A percentile compares a stretch with the other conserved stretches of the same genome.
These are phyloP conservation scores for Simalia tracyae DNA, from an alignment of 2,797 vertebrate species.

Conservation along the genomic window DNA sequence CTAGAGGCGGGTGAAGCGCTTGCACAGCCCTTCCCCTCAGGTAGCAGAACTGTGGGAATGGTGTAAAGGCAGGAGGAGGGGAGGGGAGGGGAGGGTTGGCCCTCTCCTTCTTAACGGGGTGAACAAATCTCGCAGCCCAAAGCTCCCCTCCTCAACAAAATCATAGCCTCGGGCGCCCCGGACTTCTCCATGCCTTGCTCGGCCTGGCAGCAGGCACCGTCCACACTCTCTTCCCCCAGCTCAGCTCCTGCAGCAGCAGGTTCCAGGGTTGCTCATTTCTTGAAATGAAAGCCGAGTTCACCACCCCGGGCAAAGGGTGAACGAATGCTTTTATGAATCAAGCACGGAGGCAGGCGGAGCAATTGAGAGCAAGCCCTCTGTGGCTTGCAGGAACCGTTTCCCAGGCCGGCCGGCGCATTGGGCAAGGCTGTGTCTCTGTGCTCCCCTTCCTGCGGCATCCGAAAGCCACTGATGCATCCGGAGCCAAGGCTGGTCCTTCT, in stretches of 20 bases:
- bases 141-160: neutral
- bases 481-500: neutral
- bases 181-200: neutral
- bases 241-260: neutral
- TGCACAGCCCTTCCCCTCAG: neutral
- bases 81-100: neutral
- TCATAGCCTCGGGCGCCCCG: neutral
- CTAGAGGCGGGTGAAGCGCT: neutral
- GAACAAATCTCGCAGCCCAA: neutral
- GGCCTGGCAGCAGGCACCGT: neutral
- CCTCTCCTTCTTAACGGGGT: neutral
- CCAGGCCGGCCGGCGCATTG: neutral
- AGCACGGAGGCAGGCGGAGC: too few species aligned
- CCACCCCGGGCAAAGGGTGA: neutral
- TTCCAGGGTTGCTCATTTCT: neutral
- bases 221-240: neutral
- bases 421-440: neutral
- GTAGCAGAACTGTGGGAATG: neutral
- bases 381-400: neutral
- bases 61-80: neutral
- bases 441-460: neutral
- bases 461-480: neutral
- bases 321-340: too few species aligned
- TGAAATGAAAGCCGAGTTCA: neutral
- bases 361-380: too few species aligned